Base-by-base conservation (phyloP, 2,888 invertebrate species). In the Plebejus argus region DNA sequence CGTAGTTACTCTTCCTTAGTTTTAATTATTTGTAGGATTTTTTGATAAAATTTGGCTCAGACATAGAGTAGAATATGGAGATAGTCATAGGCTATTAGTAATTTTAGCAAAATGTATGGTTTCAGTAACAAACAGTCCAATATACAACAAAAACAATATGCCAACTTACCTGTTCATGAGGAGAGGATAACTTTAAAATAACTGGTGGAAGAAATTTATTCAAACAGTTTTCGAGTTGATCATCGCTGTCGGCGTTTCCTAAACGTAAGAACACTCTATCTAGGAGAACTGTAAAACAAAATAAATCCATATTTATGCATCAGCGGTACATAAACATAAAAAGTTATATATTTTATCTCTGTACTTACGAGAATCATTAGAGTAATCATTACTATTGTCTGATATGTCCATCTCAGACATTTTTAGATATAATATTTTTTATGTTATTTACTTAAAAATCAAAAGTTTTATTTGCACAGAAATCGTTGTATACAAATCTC, bases 181-280 rank as follows among this genome's bases (percentile, higher is more conserved):
- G 95, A 33, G 98, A 98, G 71, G 97, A 97, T 76, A 99, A 94
- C 92, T 99, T 99, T n/a, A 98, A 94, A 80, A 99, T 95, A 78
- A 98, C 97, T 23, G 98, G 98, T 39, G 98, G 96, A 77, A 99
- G 90, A 89, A 98, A 98, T 87, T 98, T 88, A 78, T 94, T 95
- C 45, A 99, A 95, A 78, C 97, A 96, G 85, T 95, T 95, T 90
- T 98, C 97, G 78, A 99, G 94, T 86, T 98, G 97, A 78, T 98
- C 98, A 92, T 99, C 99, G 7, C 96, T 96, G 82, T 98, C 98
- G 1, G 98, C 97, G 84, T 97, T 97, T 23, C 98, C 98, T 82
- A 99, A 95, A 76, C 98, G 96, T 78, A 99, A 92, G 86, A 99
- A 97, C 18, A 99, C 98, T 82, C 98, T 95, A 89, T 99, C 99